Base-by-base conservation (phyloP, 2,113 vertebrate genomes). In the Phrynosoma blainvillii region DNA sequence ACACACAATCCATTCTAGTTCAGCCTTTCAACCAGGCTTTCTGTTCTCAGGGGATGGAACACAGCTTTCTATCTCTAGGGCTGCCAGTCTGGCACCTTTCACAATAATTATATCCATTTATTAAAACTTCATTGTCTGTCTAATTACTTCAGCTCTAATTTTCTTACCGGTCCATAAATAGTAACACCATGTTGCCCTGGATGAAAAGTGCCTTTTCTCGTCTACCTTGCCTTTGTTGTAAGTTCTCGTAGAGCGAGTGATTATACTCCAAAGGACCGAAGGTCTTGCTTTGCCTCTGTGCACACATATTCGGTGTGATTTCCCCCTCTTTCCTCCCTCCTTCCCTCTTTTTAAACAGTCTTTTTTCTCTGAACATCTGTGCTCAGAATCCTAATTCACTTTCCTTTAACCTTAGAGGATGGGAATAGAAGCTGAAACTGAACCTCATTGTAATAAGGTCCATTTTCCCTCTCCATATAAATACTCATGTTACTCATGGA, bases 81-180 rank as follows among this genome's bases (percentile, higher is more conserved):
- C 84, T 88, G 71, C 87, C 88, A 85, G 25, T 92, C 89, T 92
- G 92, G 56, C 90, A 90, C 80, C 82, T 94, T 93, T 94, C 12
- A 0, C 76, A 92, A 93, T 83, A 93, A 91, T 91, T 93, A 90
- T 77, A 91, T 92, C 92, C 94, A 87, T 94, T 95, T 93, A 94
- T 95, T 92, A 93, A 94, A 94, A 92, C 84, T 42, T 92, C 78
- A 68, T 93, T 94, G 91, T 92, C 84, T 92, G 40, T 91, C 90
- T 84, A 77, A 93, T 94, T 93, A 92, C 92, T 94, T 94, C 90
- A 94, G 93, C 92, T 94, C 93, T 94, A 87, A 92, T 94, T 94
- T 92, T 92, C 52, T 71, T 88, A 66, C 91, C 93, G 88, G 76
- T 94, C 92, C 92, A 93, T 89, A 95, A 95, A 95, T 95, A 96